Conservation (phyloP, 2,888 invertebrate genomes). For the Parthenolecanium corni region DNA sequence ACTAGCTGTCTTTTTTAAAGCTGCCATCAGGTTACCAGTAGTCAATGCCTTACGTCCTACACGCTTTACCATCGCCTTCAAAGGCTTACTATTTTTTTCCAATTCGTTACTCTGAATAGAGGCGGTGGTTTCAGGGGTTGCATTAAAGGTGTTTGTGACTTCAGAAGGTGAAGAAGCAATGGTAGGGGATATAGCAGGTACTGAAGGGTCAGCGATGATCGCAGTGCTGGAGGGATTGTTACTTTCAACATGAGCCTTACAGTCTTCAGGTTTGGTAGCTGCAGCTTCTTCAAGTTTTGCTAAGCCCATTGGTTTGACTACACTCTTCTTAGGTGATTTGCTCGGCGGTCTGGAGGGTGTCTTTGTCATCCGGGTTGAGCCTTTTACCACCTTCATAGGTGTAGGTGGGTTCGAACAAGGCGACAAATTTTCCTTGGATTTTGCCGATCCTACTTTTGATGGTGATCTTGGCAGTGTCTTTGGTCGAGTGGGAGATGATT, state of each 20-base stretch:
- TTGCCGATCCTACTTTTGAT: neutral
- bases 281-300: no score
- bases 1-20: neutral
- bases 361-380: neutral
- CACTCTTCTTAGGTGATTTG: neutral
- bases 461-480: slow-evolving; percentile 4
- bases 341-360: neutral
- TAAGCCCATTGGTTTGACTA: no score
- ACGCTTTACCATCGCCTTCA: neutral
- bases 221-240: no score
- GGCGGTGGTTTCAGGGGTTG: neutral
- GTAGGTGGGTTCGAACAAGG: neutral
- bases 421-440: slow-evolving; percentile 13
- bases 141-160: neutral
- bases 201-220: no score
- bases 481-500: slow-evolving; percentile 1
- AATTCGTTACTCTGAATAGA: neutral
- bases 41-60: slow-evolving; percentile 1
- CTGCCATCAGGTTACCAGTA: neutral
- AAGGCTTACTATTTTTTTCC: neutral
- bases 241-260: no score
- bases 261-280: no score
- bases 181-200: no score
- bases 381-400: neutral
- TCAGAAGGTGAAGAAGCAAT: no score